Conservation (phyloP, 2,888 invertebrate genomes). For the Nomada hirtipes region DNA sequence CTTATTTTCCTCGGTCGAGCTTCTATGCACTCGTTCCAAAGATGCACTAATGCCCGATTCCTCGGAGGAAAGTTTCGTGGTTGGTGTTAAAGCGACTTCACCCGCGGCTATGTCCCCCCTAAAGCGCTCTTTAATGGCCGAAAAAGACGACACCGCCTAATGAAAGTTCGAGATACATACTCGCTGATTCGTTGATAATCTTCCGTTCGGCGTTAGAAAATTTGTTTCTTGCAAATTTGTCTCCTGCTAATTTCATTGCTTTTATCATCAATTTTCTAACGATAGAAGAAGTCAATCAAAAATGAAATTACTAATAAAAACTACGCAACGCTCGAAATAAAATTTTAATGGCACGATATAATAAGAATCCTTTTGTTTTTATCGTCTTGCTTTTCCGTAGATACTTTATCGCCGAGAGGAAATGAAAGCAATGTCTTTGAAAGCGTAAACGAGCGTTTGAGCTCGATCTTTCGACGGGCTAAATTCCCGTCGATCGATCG, state of each 20-base stretch:
- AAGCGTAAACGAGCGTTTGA: constrained; percentile 25
- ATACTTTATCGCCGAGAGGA: not conserved
- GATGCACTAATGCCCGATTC: constrained; percentile 28
- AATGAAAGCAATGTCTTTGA: constrained; percentile 29
- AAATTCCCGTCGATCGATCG: constrained; percentile 42
- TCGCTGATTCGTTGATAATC: constrained; percentile 15
- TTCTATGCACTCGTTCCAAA: constrained; percentile 12
- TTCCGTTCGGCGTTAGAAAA: not conserved
- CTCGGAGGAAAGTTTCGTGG: constrained; percentile 13
- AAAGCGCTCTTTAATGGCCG: constrained; percentile 19
- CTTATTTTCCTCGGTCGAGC: constrained; percentile 2
- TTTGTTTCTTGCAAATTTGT: too few relatives aligned
- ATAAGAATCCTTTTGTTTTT: too few relatives aligned
- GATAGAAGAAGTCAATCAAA: not conserved
- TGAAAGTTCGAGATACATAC: constrained; percentile 10
- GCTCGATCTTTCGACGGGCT: constrained; percentile 30
- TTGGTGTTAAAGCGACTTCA: constrained; percentile 13
- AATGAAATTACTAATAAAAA: too few relatives aligned
- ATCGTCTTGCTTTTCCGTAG: not conserved
- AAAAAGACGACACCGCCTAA: constrained; percentile 11
- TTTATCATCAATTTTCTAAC: too few relatives aligned
- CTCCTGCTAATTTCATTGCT: too few relatives aligned
- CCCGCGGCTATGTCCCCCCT: constrained; percentile 13
- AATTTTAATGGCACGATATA: not conserved
- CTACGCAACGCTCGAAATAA: not conserved